Conservation (phyloP, 2,888 invertebrate genomes). For the Cephus pulcher region DNA sequence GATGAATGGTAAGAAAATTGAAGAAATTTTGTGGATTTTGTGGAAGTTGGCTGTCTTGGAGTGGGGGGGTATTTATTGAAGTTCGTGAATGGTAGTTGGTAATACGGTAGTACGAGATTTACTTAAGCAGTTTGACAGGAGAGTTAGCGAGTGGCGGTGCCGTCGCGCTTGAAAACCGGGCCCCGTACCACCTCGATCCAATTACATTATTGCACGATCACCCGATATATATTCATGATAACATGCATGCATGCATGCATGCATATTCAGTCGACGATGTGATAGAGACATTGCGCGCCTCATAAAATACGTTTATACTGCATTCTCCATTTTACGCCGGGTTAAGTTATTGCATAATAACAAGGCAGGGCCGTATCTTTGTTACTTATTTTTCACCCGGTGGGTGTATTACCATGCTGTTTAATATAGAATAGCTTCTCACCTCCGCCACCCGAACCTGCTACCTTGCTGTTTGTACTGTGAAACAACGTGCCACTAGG, state of each 20-base stretch:
- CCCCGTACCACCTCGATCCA: constrained; percentile 9
- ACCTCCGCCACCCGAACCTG: not conserved
- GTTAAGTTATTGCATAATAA: constrained; percentile 61
- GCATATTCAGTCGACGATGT: constrained; percentile 55
- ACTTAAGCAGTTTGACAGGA: not conserved
- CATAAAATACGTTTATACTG: constrained; percentile 58
- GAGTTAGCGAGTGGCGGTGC: not conserved
- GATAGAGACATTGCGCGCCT: constrained; percentile 60
- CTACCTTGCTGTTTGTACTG: not conserved
- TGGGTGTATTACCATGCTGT: constrained; percentile 60
- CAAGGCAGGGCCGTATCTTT: constrained; percentile 54
- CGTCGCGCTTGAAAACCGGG: not conserved
- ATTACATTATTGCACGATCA: constrained; percentile 42
- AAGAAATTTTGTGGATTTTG: not conserved
- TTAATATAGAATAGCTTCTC: constrained; percentile 56
- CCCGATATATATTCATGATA: constrained; percentile 47
- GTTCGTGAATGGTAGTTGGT: not conserved
- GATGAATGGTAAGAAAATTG: not conserved
- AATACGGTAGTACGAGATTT: not conserved
- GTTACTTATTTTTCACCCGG: constrained; percentile 56
- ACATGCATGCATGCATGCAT: constrained; percentile 49
- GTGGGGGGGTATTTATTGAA: not conserved
- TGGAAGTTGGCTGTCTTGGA: not conserved
- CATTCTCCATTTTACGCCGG: constrained; percentile 36
- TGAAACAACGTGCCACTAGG: not conserved